These are phyloP conservation scores for Drosophila truncata DNA, from an alignment of 1,140 invertebrate species.

Conservation along the genomic window DNA sequence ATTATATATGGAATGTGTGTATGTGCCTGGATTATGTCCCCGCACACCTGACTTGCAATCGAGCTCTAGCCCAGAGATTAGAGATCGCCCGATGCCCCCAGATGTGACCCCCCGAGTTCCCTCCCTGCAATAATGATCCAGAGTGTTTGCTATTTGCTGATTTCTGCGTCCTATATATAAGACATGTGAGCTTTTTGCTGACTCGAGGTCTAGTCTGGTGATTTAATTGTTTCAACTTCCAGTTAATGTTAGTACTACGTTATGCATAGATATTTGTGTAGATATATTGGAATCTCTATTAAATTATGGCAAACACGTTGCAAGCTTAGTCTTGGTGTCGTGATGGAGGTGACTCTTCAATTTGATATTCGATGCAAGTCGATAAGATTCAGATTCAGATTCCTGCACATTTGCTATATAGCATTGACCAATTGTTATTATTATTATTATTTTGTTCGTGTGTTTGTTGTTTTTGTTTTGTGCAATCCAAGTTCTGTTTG, in stretches of 20 bases:
- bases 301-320: no score
- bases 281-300: no score
- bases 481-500: constrained; percentile 31
- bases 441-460: not conserved
- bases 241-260: no score
- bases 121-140: not conserved
- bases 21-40: constrained; percentile 8
- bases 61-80: constrained; percentile 33
- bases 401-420: constrained; percentile 12
- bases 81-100: constrained; percentile 8
- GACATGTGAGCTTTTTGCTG: no score
- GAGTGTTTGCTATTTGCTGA: not conserved
- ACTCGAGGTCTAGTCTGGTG: no score
- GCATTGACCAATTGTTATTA: constrained; percentile 14
- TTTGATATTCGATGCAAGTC: constrained; percentile 30
- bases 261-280: no score
- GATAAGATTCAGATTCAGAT: constrained; percentile 25
- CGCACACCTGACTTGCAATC: constrained; percentile 30
- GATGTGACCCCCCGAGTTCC: not conserved
- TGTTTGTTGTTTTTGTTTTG: constrained; percentile 6
- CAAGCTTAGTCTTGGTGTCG: not conserved
- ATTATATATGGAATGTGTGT: not conserved
- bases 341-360: not conserved
- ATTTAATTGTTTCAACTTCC: no score
- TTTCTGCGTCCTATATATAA: no score